phyloP scores from a whole-genome alignment of 2,888 invertebrate species.

The Sthenelais limicola region DNA sequence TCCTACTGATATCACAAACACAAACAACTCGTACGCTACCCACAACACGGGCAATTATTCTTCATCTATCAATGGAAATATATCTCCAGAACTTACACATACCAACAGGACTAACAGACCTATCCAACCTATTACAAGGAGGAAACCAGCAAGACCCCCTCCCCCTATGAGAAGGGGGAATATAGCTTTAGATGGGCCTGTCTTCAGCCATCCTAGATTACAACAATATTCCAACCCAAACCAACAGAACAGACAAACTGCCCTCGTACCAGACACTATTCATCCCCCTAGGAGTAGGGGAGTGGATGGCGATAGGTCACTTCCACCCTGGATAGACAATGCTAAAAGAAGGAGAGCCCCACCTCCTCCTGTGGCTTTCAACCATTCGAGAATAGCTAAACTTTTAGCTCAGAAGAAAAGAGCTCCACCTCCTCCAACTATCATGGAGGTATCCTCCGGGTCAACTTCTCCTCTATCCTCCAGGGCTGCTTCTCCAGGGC shows the following conservation, averaged over 20 bases:
- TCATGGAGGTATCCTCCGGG: constrained; percentile 19
- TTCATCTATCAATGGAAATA: background rate
- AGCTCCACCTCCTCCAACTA: constrained; percentile 12
- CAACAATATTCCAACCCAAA: background rate
- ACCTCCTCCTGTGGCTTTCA: background rate
- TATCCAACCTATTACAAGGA: background rate
- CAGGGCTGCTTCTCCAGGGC: background rate
- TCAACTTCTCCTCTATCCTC: background rate
- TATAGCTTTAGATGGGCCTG: background rate
- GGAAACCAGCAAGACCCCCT: background rate
- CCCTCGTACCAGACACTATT: background rate
- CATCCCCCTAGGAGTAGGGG: background rate
- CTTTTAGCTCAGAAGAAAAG: background rate
- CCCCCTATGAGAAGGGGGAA: background rate
- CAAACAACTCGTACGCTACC: background rate
- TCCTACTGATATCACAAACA: background rate
- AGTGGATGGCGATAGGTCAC: background rate
- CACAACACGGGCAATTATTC: too few species aligned
- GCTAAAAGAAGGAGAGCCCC: background rate
- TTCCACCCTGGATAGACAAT: background rate
- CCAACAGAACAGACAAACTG: background rate
- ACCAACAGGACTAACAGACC: background rate
- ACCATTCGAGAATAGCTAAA: background rate
- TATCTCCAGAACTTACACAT: background rate
- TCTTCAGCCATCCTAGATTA: background rate